Evolutionary conservation across 2,113 vertebrate species (phyloP).

Genomic region (Toxotes chatareus): DNA sequence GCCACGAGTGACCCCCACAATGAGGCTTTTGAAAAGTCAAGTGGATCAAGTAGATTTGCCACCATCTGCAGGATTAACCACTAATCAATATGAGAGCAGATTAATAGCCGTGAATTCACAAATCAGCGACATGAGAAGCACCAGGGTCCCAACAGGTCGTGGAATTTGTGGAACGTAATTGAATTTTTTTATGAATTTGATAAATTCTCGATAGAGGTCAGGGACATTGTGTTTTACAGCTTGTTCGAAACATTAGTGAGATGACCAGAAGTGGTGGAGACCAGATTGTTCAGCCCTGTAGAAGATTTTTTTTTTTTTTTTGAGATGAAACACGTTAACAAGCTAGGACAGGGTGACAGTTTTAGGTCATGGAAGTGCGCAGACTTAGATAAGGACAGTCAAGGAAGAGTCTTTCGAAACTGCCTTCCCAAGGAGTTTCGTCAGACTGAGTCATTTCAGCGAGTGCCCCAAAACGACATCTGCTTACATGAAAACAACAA

Average conservation of each 20-base stretch:
- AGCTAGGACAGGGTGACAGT: conserved; percentile 40
- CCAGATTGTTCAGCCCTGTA: not conserved
- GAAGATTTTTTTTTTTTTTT: not conserved
- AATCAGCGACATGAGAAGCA: not conserved
- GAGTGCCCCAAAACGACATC: not conserved
- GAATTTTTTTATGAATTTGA: not conserved
- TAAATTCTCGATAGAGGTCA: not conserved
- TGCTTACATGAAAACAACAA: not conserved
- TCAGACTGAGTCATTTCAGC: conserved; percentile 20
- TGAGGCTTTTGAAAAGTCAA: conserved; percentile 76
- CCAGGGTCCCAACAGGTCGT: not conserved
- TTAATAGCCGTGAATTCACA: conserved; percentile 41
- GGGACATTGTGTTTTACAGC: not conserved
- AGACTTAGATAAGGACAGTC: conserved; percentile 24
- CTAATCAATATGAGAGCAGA: conserved; percentile 58
- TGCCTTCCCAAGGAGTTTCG: conserved; percentile 1
- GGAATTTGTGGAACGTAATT: not conserved
- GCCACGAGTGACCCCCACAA: conserved; percentile 68
- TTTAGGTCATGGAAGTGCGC: conserved; percentile 25
- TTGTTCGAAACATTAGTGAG: not conserved
- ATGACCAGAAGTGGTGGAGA: not conserved
- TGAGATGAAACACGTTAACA: conserved; percentile 10
- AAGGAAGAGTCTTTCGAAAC: not conserved
- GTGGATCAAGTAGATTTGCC: conserved; percentile 66
- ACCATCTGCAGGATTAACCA: conserved; percentile 59